Evolutionary conservation across 2,113 vertebrate genomes (phyloP), one percentile per base, ranked within the genome.

Genomic region (Sceloporus tristichus): DNA sequence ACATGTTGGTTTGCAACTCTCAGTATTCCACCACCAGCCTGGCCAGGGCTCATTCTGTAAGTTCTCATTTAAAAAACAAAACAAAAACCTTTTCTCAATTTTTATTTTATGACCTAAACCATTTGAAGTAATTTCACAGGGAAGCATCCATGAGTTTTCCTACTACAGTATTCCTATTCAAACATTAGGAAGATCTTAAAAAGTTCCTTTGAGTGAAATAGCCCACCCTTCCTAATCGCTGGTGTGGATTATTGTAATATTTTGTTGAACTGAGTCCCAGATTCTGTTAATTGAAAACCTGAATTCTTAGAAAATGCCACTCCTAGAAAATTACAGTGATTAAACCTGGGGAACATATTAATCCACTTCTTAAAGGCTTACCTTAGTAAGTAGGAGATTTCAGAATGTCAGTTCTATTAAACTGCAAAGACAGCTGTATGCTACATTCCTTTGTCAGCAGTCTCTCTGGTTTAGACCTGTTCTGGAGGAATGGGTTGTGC

Each of bases 251-350:
- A 34, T 77, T 2, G 2, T 89, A 91, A 84, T 83, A 81, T 79
- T 85, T 59, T 59, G 29, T 56, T 14, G 81, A 93, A 91, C 90
- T 73, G 90, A 66, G 89, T 89, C 85, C 90, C 88, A 91, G 90
- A 93, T 94, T 93, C 88, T 89, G 80, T 81, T 94, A 91, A 94
- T 85, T 82, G 68, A 94, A 85, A 91, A 86, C 53, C 88, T 91
- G 85, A 86, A 79, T 91, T 92, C 88, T 89, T 88, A 91, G 82
- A 88, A 93, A 94, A 90, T 77, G 75, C 85, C 73, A 40, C n/a
- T 92, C 91, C 23, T 81, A 83, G 87, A 73, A 91, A 93, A 90
- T 79, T 56, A 87, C 88, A 59, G 13, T 53, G 81, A 90, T 92
- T 91, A 90, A 70, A 90, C 25, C 3, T 53, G 79, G 91, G 78